Percentiles rank a stretch among this genome's conserved stretches.
Conservation (phyloP, 1,140 invertebrate species). For the Delia radicum region DNA sequence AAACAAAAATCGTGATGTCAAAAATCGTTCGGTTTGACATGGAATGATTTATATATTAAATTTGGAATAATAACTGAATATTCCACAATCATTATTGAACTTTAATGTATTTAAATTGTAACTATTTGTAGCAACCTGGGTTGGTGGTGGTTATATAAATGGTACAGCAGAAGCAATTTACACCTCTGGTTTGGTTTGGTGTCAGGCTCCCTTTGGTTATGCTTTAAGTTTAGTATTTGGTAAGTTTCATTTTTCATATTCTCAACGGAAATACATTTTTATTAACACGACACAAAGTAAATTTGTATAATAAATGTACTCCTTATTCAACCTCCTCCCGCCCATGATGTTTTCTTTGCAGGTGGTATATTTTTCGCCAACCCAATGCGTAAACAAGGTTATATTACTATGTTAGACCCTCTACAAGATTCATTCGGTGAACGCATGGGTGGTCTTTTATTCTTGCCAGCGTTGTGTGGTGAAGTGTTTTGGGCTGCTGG, state of each 20-base stretch:
- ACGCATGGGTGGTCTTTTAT: slow-evolving; percentile 94
- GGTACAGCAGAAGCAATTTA: slow-evolving; percentile 96
- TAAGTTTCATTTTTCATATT: slow-evolving; percentile 51
- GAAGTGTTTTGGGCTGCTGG: slow-evolving; percentile 98
- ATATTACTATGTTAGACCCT: slow-evolving; percentile 98
- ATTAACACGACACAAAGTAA: no score
- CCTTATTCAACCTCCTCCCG: no score
- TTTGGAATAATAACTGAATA: no score
- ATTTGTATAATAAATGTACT: no score
- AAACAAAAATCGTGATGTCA: no score
- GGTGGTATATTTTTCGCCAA: slow-evolving; percentile 97
- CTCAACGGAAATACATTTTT: no score
- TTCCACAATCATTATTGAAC: no score
- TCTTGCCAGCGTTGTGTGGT: slow-evolving; percentile 93
- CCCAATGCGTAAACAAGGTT: slow-evolving; percentile 95
- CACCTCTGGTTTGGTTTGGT: slow-evolving; percentile 88
- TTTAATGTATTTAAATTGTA: slow-evolving; percentile 24
- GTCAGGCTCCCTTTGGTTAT: slow-evolving; percentile 97
- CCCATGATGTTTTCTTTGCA: no score
- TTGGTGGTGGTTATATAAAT: slow-evolving; percentile 98
- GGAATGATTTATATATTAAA: no score
- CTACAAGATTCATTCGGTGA: slow-evolving; percentile 94
- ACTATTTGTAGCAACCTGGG: slow-evolving; percentile 86
- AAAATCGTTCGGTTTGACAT: no score
- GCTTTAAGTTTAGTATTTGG: slow-evolving; percentile 90